These are phyloP conservation scores for Sylvilagus bachmani DNA, from an alignment of 2,113 vertebrate genomes.

Conservation along the genomic window DNA sequence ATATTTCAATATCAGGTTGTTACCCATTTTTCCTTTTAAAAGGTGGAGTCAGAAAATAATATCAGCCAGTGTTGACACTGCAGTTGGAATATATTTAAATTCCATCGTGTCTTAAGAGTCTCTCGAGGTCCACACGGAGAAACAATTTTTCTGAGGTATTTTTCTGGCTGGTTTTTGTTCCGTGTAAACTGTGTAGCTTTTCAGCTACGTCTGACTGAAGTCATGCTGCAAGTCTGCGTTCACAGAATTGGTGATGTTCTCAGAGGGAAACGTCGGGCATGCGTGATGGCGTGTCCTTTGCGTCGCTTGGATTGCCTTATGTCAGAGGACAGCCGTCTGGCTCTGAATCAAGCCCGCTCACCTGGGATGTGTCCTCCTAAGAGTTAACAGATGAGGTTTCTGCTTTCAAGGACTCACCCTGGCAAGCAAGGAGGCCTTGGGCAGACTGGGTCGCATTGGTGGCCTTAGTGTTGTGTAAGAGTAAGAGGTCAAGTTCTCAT, in stretches of 20 bases:
- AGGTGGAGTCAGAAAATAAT: conserved; percentile 62
- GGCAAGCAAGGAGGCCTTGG: not conserved
- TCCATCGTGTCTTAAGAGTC: conserved; percentile 65
- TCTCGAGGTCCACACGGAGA: conserved; percentile 42
- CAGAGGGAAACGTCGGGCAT: not conserved
- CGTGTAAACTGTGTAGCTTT: conserved; percentile 19
- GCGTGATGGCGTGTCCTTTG: not conserved
- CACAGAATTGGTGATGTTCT: not conserved
- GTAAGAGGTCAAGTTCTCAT: not conserved
- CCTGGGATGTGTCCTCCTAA: not conserved
- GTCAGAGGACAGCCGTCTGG: not conserved
- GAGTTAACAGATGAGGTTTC: not conserved
- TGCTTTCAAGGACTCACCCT: not conserved
- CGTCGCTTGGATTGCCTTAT: conserved; percentile 44
- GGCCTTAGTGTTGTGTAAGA: not conserved
- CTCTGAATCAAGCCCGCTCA: conserved; percentile 1
- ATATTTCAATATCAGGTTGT: conserved; percentile 63
- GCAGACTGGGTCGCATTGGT: not conserved
- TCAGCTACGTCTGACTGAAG: conserved; percentile 33
- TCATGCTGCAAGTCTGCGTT: conserved; percentile 10
- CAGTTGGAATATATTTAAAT: conserved; percentile 58
- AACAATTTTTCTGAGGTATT: conserved; percentile 66
- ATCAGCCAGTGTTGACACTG: conserved; percentile 60
- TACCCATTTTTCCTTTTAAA: conserved; percentile 62
- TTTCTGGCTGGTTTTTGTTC: conserved; percentile 76